Conservation (phyloP, 2,888 invertebrate genomes). For the Flexamia atlantica region DNA sequence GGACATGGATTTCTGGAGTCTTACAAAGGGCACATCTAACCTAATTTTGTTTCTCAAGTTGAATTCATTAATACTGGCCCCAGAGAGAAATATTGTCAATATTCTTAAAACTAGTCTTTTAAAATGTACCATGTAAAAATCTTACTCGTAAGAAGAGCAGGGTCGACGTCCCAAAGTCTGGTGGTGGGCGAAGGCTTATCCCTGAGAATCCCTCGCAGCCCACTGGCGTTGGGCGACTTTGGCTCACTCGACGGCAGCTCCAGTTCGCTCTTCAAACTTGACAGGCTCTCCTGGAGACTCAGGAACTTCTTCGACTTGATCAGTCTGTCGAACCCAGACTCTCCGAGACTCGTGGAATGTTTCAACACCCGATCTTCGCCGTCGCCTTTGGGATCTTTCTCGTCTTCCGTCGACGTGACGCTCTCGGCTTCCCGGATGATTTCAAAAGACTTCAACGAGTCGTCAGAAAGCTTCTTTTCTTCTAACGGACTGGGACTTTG, state of each 20-base stretch:
- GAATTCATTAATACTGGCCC: too few relatives aligned
- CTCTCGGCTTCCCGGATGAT: slow-evolving; percentile 52
- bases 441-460: slow-evolving; percentile 23
- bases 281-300: slow-evolving; percentile 32
- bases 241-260: neutral
- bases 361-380: neutral
- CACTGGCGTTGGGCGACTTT: slow-evolving; percentile 38
- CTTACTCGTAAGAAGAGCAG: slow-evolving; percentile 68
- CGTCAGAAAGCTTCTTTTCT: slow-evolving; percentile 18
- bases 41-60: too few relatives aligned
- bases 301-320: slow-evolving; percentile 20
- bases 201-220: slow-evolving; percentile 69
- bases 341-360: slow-evolving; percentile 42
- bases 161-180: slow-evolving; percentile 69
- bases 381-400: neutral
- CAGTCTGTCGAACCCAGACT: slow-evolving; percentile 41
- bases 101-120: too few relatives aligned
- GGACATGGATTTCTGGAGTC: too few relatives aligned
- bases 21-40: too few relatives aligned
- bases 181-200: slow-evolving; percentile 66
- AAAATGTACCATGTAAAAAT: too few relatives aligned
- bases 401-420: slow-evolving; percentile 37
- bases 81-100: too few relatives aligned
- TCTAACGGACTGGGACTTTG: slow-evolving; percentile 66
- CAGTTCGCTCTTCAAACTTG: slow-evolving; percentile 37